Percentiles rank a stretch among this genome's conserved stretches.
These are phyloP conservation scores for Bos indicus DNA, from an alignment of 2,113 vertebrate genomes.

Conservation along the genomic window DNA sequence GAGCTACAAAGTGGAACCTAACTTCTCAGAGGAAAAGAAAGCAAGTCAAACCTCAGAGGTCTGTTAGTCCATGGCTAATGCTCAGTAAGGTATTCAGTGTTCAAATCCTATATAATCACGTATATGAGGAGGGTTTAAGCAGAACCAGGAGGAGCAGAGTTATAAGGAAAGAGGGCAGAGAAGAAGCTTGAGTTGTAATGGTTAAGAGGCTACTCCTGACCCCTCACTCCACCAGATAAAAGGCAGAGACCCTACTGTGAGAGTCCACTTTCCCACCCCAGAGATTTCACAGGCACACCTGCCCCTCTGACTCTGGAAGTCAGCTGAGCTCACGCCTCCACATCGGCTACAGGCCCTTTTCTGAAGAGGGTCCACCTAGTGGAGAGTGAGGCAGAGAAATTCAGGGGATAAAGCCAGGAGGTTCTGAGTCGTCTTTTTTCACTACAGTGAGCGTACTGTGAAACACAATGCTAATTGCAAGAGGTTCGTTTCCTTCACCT, in stretches of 20 bases:
- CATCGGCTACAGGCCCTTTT: neutral
- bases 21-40: neutral
- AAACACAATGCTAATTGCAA: neutral
- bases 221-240: neutral
- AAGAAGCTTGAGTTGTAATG: neutral
- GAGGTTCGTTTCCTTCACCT: neutral
- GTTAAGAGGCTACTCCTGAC: neutral
- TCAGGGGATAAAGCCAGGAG: neutral
- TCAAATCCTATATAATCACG: neutral
- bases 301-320: neutral
- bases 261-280: neutral
- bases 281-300: neutral
- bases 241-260: neutral
- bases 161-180: neutral
- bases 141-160: neutral
- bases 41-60: neutral
- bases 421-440: neutral
- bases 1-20: neutral
- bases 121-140: neutral
- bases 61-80: neutral
- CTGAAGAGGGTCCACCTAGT: no score
- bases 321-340: neutral
- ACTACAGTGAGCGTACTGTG: neutral
- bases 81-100: neutral
- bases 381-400: neutral